These are phyloP conservation scores for Marisa cornuarietis DNA, from an alignment of 1,140 invertebrate genomes.

Conservation along the genomic window DNA sequence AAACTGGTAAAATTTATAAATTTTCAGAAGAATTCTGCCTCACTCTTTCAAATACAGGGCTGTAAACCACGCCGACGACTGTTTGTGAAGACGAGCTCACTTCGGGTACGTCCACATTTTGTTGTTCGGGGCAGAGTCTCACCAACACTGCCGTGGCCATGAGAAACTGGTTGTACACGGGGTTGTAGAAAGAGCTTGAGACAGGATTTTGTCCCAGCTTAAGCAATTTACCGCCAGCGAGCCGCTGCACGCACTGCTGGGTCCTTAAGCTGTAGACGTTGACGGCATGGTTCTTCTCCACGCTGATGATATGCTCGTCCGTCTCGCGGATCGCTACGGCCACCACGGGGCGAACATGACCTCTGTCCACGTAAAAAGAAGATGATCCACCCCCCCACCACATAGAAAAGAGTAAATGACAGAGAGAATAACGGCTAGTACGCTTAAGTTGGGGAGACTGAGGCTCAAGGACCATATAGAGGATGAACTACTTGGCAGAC, in stretches of 20 bases:
- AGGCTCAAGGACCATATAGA: too few species aligned
- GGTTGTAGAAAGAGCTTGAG: conserved; percentile 11
- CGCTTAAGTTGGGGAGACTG: too few species aligned
- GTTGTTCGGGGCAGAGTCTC: background rate
- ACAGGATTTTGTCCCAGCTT: background rate
- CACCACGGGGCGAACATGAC: conserved; percentile 75
- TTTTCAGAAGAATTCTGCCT: conserved; percentile 30
- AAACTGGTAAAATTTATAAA: too few species aligned
- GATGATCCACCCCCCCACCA: too few species aligned
- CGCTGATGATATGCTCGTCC: conserved; percentile 68
- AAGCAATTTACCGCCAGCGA: conserved; percentile 44
- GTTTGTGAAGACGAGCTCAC: conserved; percentile 30
- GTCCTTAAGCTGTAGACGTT: conserved; percentile 67
- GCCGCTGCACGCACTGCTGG: conserved; percentile 48
- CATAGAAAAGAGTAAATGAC: too few species aligned
- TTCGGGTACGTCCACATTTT: background rate
- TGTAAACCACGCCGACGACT: conserved; percentile 44
- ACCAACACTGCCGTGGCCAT: background rate
- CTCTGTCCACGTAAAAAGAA: conserved; percentile 48
- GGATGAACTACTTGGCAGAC: too few species aligned
- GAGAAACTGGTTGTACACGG: background rate
- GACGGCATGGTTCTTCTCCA: conserved; percentile 75
- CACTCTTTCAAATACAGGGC: conserved; percentile 36
- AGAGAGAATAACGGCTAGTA: too few species aligned
- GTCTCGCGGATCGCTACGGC: conserved; percentile 63